Percentiles rank a stretch among this genome's conserved stretches.
phyloP scores from a whole-genome alignment of 2,113 vertebrate species.

The Vimba vimba region DNA sequence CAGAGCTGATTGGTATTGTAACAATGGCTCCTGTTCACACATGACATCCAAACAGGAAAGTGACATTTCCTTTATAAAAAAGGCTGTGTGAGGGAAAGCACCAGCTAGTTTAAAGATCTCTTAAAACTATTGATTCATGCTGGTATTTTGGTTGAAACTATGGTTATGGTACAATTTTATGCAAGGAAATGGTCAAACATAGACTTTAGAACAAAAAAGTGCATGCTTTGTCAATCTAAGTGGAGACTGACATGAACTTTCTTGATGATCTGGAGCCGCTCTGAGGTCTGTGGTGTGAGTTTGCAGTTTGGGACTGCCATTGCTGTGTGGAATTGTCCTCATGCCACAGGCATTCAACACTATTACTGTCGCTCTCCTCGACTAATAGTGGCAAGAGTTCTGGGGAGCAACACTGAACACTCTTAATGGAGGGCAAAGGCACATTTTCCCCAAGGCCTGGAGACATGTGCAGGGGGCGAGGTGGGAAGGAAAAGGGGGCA shows the following conservation, averaged over 20 bases:
- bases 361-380: conserved; percentile 79
- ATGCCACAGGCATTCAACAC: conserved; percentile 73
- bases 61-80: neutral
- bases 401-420: conserved; percentile 76
- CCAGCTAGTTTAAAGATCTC: neutral
- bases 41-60: neutral
- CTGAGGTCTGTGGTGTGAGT: conserved; percentile 41
- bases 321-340: conserved; percentile 74
- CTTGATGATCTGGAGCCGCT: neutral
- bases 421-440: conserved; percentile 89
- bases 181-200: neutral
- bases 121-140: neutral
- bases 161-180: neutral
- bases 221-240: neutral
- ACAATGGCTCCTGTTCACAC: neutral
- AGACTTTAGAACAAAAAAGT: neutral
- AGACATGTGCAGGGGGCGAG: conserved; percentile 78
- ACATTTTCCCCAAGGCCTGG: conserved; percentile 86
- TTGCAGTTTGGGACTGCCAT: conserved; percentile 44
- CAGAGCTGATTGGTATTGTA: too few species aligned
- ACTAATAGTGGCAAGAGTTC: conserved; percentile 78
- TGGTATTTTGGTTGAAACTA: neutral
- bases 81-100: neutral
- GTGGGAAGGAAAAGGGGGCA: conserved; percentile 5
- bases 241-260: neutral